phyloP scores from a whole-genome alignment of 1,140 invertebrate species.

The Drosophila pectinifera region DNA sequence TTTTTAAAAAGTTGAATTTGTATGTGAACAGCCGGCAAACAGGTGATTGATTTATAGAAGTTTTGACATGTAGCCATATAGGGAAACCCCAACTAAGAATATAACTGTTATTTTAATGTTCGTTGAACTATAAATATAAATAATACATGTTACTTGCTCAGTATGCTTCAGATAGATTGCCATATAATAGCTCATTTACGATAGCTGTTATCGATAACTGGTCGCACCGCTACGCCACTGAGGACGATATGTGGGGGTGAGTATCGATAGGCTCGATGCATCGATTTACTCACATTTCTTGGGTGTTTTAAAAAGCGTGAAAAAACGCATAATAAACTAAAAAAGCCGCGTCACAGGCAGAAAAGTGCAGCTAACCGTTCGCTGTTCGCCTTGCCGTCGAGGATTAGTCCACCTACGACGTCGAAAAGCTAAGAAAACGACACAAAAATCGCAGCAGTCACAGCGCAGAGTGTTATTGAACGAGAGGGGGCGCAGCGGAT shows the following conservation, averaged over 20 bases:
- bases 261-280: constrained; percentile 69
- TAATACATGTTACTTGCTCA: too few species aligned
- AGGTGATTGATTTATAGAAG: too few species aligned
- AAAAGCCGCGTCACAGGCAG: constrained; percentile 42
- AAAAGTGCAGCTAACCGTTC: constrained; percentile 55
- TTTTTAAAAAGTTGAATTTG: too few species aligned
- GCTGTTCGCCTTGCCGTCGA: constrained; percentile 21
- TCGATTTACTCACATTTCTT: constrained; percentile 80
- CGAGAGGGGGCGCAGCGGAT: constrained; percentile 55
- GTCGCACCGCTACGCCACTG: neutral
- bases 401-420: constrained; percentile 2
- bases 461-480: constrained; percentile 68
- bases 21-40: too few species aligned
- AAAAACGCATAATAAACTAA: constrained; percentile 72
- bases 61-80: too few species aligned
- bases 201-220: neutral
- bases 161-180: neutral
- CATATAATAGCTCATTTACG: neutral
- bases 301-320: constrained; percentile 76
- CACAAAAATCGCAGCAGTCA: constrained; percentile 23
- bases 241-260: constrained; percentile 38
- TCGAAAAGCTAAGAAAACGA: constrained; percentile 24
- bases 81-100: too few species aligned
- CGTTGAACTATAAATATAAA: too few species aligned
- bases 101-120: too few species aligned